Evolutionary conservation across 2,113 vertebrate species (phyloP).

Genomic region (Muscicapa adusta): DNA sequence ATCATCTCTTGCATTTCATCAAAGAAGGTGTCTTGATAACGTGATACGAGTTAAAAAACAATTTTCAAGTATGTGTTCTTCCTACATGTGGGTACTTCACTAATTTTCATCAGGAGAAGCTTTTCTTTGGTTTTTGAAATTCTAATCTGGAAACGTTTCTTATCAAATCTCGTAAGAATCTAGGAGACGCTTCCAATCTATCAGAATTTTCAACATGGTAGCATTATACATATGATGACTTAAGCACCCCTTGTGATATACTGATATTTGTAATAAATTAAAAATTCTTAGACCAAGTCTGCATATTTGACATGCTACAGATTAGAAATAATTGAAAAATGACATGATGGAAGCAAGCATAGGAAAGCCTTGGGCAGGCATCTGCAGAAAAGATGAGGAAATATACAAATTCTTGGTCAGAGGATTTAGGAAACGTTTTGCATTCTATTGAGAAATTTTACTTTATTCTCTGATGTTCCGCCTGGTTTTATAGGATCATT

Average conservation of each 20-base stretch:
- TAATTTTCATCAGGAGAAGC: not conserved
- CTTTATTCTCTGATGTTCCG: not conserved
- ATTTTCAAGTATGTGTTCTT: not conserved
- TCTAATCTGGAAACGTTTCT: not conserved
- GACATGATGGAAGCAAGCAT: not conserved
- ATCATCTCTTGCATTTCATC: not conserved
- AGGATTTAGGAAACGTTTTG: not conserved
- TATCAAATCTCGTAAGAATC: not conserved
- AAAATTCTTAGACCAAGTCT: not conserved
- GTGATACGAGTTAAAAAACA: not conserved
- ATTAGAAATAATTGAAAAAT: not conserved
- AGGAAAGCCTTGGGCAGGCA: not conserved
- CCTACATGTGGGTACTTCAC: not conserved
- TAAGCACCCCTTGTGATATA: not conserved
- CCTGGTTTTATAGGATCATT: not conserved
- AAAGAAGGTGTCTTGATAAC: not conserved
- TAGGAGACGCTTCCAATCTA: not conserved
- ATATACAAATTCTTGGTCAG: not conserved
- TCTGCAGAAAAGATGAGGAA: not conserved
- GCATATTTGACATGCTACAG: not conserved
- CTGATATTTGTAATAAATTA: not conserved
- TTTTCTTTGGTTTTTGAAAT: not conserved
- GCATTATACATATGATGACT: not conserved
- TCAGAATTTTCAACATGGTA: not conserved
- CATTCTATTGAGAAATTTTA: not conserved